Evolutionary conservation across 2,888 invertebrate species (phyloP), one percentile per base, ranked within the genome.

Genomic region (Drosophila niveifrons): DNA sequence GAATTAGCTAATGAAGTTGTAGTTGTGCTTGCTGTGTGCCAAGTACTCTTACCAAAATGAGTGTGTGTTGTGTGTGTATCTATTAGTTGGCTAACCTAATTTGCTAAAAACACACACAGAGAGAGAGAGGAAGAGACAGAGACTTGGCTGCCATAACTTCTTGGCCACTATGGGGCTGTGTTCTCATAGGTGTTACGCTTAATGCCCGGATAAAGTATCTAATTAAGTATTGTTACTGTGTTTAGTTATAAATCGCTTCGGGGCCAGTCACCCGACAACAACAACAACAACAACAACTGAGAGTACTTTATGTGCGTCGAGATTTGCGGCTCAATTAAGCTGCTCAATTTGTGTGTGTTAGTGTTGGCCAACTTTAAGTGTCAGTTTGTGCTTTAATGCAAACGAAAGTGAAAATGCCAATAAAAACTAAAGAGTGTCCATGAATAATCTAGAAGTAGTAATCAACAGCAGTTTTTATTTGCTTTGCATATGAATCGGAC

Each of bases 1-100:
- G 87, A 88, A 86, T 88, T 81, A 84, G 84, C 81, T 86, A 86
- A 86, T 88, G 81, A 86, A 86, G 87, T 87, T 85, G 89, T 84
- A 84, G 80, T 85, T 75, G 78, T 64, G 47, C 44, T 58, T 34
- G 53, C 39, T 4, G 48, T 4, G 48, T 9, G 53, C 9, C 47
- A 15, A 55, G 41, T 53, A 29, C 55, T 43, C 17, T 71, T 44
- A 44, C 46, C 52, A 55, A 23, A 36, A 36, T 58, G 58, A 44
- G 23, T 18, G 11, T 47, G n/a, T 11, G 46, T 28, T 23, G 47
- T 66, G 50, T 65, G 71, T 64, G 57, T 73, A 77, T 82, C 82
- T 85, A 77, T 80, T 88, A 88, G 83, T 78, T 80, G 66, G 69
- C 65, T 75, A 76, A 86, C 66, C 75, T 84, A 84, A 85, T 84